Conservation (phyloP, 2,113 vertebrate genomes). For the Nothocercus julius region DNA sequence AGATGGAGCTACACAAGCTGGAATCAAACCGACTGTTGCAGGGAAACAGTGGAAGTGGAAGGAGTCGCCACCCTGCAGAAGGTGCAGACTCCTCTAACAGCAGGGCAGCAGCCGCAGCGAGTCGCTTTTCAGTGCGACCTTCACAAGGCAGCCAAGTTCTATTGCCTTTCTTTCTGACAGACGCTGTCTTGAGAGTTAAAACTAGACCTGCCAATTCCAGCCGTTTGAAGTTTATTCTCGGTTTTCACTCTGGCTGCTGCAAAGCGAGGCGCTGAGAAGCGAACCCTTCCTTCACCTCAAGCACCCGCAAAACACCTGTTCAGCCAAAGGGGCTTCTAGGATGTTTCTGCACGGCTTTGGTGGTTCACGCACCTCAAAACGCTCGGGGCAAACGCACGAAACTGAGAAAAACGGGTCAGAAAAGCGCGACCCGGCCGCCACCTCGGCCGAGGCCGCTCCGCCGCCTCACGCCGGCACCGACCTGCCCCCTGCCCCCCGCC, state of each 20-base stretch:
- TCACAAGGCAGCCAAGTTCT: fast-evolving
- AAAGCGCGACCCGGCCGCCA: too few species aligned
- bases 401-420: fast-evolving
- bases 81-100: fast-evolving
- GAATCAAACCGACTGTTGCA: neutral
- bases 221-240: neutral
- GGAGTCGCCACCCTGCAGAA: neutral
- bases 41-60: neutral
- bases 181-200: neutral
- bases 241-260: neutral
- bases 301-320: neutral
- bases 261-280: fast-evolving
- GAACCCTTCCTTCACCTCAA: neutral
- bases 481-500: too few species aligned
- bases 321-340: neutral
- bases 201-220: fast-evolving
- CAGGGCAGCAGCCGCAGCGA: fast-evolving
- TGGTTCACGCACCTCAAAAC: fast-evolving
- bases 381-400: fast-evolving
- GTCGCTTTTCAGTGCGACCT: neutral
- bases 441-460: too few species aligned
- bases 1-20: constrained; percentile 16
- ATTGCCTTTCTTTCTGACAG: neutral
- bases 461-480: too few species aligned
- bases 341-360: too few species aligned